A percentile compares a stretch with the other conserved stretches of the same genome.
Conservation (phyloP, 2,113 vertebrate genomes). For the Morone chrysops region DNA sequence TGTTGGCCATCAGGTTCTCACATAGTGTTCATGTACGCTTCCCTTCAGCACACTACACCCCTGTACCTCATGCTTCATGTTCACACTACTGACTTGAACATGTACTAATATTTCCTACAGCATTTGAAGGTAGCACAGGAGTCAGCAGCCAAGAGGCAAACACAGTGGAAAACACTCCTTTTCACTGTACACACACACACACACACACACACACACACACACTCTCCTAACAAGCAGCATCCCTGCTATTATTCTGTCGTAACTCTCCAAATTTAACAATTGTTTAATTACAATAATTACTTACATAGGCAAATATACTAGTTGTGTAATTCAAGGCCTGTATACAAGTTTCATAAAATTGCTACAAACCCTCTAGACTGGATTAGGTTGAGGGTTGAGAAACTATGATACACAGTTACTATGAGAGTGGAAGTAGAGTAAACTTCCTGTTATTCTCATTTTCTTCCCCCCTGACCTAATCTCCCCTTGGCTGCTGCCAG, state of each 20-base stretch:
- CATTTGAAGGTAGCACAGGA: constrained; percentile 16
- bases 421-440: neutral
- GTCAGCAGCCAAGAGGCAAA: neutral
- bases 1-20: neutral
- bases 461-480: neutral
- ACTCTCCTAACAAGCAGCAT: constrained; percentile 16
- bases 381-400: neutral
- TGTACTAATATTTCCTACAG: neutral
- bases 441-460: constrained; percentile 5
- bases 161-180: constrained; percentile 41
- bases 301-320: neutral
- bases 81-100: neutral
- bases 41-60: too few species aligned
- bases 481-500: neutral
- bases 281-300: neutral
- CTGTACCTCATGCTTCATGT: neutral
- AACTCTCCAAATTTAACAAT: neutral
- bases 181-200: neutral
- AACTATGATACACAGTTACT: neutral
- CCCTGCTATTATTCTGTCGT: neutral
- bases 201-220: neutral
- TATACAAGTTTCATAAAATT: neutral
- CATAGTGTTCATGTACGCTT: neutral
- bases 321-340: neutral
- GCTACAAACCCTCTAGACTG: neutral